Percentiles rank a stretch among this genome's conserved stretches.
Conservation (phyloP, 2,797 vertebrate species). For the Podarcis siculus region DNA sequence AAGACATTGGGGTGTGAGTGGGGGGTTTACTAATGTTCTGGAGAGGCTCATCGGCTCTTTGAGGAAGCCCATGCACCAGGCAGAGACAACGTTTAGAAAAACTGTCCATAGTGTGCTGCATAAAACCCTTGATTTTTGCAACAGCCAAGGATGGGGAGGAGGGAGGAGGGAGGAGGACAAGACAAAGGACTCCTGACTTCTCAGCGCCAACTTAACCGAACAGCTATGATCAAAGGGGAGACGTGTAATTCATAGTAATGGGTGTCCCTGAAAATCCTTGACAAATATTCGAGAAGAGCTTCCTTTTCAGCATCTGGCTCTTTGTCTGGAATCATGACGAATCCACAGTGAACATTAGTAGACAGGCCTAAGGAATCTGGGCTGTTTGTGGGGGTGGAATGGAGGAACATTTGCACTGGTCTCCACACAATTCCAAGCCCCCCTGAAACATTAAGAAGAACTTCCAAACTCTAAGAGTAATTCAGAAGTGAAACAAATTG, state of each 20-base stretch:
- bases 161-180: rapidly evolving
- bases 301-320: neutral
- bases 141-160: neutral
- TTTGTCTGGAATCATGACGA: neutral
- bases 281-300: neutral
- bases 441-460: neutral
- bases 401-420: neutral
- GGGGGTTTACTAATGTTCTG: slow-evolving; percentile 57
- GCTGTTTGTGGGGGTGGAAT: no score
- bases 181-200: neutral
- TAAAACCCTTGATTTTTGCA: slow-evolving; percentile 38
- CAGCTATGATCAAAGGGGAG: slow-evolving; percentile 24
- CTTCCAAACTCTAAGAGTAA: neutral
- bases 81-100: slow-evolving; percentile 39
- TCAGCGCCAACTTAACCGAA: slow-evolving; percentile 12
- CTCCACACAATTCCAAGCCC: neutral
- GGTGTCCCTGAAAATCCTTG: slow-evolving; percentile 1
- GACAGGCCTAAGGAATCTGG: neutral
- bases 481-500: neutral
- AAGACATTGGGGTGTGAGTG: slow-evolving; percentile 28
- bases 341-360: neutral
- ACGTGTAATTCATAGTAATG: slow-evolving; percentile 10
- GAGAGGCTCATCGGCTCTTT: slow-evolving; percentile 21
- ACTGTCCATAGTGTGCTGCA: slow-evolving; percentile 29
- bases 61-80: slow-evolving; percentile 37